Evolutionary conservation across 2,113 vertebrate genomes (phyloP).

Genomic region (Struthidea cinerea): DNA sequence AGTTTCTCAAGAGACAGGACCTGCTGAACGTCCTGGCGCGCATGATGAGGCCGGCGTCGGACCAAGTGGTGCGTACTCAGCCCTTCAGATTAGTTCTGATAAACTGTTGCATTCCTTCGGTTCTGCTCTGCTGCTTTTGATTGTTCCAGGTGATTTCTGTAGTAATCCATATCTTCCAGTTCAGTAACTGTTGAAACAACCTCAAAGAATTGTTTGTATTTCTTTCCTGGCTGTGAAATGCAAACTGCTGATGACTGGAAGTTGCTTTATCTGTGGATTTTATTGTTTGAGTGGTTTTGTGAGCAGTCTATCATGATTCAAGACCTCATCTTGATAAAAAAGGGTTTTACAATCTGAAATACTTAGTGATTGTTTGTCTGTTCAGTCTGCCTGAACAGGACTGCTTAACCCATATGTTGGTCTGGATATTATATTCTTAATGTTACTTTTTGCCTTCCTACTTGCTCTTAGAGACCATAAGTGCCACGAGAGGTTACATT

Average conservation of each 20-base stretch:
- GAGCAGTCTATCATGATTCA: not conserved
- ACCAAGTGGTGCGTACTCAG: constrained; percentile 88
- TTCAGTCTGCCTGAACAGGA: not conserved
- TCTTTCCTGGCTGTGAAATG: not conserved
- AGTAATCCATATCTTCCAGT: not conserved
- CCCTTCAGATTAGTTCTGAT: not conserved
- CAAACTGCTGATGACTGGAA: not conserved
- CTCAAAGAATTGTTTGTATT: not conserved
- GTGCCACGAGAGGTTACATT: not conserved
- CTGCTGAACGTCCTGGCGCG: constrained; percentile 92
- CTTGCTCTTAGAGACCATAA: not conserved
- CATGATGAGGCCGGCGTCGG: constrained; percentile 95
- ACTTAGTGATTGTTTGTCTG: not conserved
- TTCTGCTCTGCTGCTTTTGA: not conserved
- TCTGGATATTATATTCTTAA: not conserved
- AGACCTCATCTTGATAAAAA: not conserved
- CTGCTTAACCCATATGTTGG: not conserved
- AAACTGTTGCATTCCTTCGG: not conserved
- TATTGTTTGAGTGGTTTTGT: not conserved
- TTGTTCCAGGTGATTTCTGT: not conserved
- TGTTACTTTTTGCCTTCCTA: not conserved
- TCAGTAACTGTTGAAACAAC: not conserved
- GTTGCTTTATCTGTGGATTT: not conserved
- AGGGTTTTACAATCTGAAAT: not conserved
- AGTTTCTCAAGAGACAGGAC: constrained; percentile 98